Evolutionary conservation across 2,888 invertebrate species (phyloP), one percentile per base, ranked within the genome.

Genomic region (Griposia aprilina): DNA sequence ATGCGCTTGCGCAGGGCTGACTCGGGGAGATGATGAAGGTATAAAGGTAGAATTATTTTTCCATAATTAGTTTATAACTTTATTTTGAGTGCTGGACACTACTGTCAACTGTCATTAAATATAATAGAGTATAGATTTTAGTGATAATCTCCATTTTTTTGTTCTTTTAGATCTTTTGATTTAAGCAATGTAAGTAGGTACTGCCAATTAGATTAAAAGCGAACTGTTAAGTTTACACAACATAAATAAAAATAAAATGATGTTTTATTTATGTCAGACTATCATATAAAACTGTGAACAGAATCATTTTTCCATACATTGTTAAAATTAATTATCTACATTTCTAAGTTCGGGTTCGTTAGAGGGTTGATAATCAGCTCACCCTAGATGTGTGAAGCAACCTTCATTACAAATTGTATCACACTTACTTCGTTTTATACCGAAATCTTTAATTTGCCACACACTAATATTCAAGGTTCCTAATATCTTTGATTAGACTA

Each of bases 1-100:
- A 84, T 88, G 81, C 66, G 78, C 67, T 74, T 73, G 45, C 68
- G 23, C 75, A 89, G 90, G 89, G 90, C 15, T 88, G 81, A 7
- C 69, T 23, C 55, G 3, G 6, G 3, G 13, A 36, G 1, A 23
- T 45, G 20, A 7, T 66, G 6, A 30, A 20, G 11, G 11, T 60
- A 45, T 45, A 45, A 45, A 45, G 5, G 45, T 6, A 1, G 15
- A 20, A 1, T n/a, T 30, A 1, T 36, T 26, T 41, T 23, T 23
- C 3, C 15, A 30, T 15, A 13, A 17, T 62, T 30, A 0, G 10
- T 41, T 23, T 17, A 6, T 17, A 2, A 30, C 26, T 30, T 68
- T 36, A 50, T 36, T 30, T 48, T 1, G 10, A 67, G 17, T 30
- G 23, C 10, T 45, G 20, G n/a, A 41, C 3, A 69, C 2, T 17